A percentile compares a stretch with the other conserved stretches of the same genome.
These are phyloP conservation scores for Lepus townsendii DNA, from an alignment of 2,797 vertebrate species.

Conservation along the genomic window DNA sequence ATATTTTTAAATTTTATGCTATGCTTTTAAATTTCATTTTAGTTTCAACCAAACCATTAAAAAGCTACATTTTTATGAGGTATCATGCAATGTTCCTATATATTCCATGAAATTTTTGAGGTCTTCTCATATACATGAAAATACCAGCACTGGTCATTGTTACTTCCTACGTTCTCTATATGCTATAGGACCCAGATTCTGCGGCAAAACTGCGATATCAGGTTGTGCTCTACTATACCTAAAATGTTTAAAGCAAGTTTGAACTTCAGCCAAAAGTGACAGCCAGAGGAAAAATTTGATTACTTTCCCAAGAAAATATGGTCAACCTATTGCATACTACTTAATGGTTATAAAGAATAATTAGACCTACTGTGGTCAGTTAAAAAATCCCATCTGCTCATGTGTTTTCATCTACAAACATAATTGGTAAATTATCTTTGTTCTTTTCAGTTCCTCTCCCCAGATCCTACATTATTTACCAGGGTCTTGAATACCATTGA, in stretches of 20 bases:
- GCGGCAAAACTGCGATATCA: neutral
- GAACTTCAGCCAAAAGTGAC: neutral
- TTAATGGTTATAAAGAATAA: neutral
- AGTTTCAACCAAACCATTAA: too few species aligned
- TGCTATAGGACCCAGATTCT: neutral
- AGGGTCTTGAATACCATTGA: constrained; percentile 11
- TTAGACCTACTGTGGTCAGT: neutral
- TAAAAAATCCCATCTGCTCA: neutral
- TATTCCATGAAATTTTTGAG: too few species aligned
- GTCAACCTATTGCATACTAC: neutral
- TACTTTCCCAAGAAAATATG: neutral
- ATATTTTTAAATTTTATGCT: too few species aligned
- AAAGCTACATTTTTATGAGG: too few species aligned
- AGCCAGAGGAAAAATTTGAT: neutral
- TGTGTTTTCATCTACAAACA: neutral
- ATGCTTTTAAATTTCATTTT: too few species aligned
- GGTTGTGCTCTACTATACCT: neutral
- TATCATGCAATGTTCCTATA: too few species aligned
- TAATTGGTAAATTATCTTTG: neutral
- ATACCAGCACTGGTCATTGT: neutral
- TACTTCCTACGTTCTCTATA: neutral
- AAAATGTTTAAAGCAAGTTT: neutral
- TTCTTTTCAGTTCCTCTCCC: neutral
- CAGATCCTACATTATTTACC: constrained; percentile 64
- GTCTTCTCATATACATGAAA: neutral